Conservation (phyloP, 1,140 invertebrate species). For the Hesperophylax magnus region DNA sequence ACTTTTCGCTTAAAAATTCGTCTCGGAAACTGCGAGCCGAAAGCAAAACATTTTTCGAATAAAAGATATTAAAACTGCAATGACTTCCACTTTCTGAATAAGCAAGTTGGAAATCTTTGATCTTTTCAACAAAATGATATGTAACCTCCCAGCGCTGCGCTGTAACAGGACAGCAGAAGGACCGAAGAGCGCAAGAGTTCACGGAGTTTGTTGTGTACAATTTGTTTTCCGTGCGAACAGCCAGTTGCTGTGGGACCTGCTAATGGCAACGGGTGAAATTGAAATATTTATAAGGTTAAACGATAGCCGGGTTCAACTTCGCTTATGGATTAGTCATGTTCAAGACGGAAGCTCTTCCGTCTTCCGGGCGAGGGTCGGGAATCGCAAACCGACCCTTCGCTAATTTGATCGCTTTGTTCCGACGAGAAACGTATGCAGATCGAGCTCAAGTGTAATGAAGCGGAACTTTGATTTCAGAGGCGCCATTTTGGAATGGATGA, state of each 20-base stretch:
- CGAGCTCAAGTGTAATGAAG: slow-evolving; percentile 39
- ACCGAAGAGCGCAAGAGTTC: no score
- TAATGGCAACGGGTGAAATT: slow-evolving; percentile 40
- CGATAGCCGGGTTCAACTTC: slow-evolving; percentile 42
- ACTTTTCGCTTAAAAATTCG: no score
- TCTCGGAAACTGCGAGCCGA: no score
- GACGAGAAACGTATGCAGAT: slow-evolving; percentile 42
- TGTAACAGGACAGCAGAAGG: no score
- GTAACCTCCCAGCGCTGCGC: neutral
- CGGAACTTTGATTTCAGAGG: slow-evolving; percentile 36
- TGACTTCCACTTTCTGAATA: slow-evolving; percentile 2
- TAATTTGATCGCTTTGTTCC: slow-evolving; percentile 55
- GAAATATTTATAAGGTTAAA: slow-evolving; percentile 57
- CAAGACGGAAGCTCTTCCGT: slow-evolving; percentile 44
- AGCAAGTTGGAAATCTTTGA: slow-evolving; percentile 32
- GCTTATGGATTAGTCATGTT: slow-evolving; percentile 57
- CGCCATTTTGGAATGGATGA: slow-evolving; percentile 43
- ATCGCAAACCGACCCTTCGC: slow-evolving; percentile 27
- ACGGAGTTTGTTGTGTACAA: slow-evolving; percentile 22
- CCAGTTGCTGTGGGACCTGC: slow-evolving; percentile 32
- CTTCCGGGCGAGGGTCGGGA: slow-evolving; percentile 38
- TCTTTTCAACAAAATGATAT: slow-evolving; percentile 42
- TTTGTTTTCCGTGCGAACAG: slow-evolving; percentile 50
- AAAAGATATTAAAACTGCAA: no score
- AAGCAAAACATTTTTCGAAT: no score